Base-by-base conservation (phyloP, 1,140 invertebrate species). In the Sitodiplosis mosellana region DNA sequence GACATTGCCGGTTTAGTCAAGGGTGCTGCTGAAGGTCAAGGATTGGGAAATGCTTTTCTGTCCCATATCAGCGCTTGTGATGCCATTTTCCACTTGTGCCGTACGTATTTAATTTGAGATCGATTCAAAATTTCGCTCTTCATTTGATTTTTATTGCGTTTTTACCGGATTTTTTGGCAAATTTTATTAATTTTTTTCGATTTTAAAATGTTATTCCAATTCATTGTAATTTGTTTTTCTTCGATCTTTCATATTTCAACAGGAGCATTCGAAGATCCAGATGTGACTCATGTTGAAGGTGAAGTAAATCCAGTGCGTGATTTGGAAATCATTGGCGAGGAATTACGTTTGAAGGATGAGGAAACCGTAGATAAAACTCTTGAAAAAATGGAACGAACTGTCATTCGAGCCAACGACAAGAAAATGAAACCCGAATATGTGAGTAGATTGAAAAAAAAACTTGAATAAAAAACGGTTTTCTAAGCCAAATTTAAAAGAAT, bases 1-100 rank as follows among this genome's bases (percentile, higher is more conserved):
- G 96, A 99, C 61, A 99, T 99, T 59, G 96, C 96, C 44, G 96
- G 96, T 7, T 69, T 99, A 46, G 95, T 99, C 4, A 94, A 96
- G 61, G 96, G 95, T 36, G 95, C 95, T 3, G 83, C 90, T 15
- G 92, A 98, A 66, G 96, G 95, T 1, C 90, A 99, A 69, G 96
- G 96, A 2, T 69, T 99, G 15, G 96, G 96, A 58, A 99, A 99
- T 68, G 92, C 89, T 51, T 99, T 99, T 66, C 75, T 99, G 4
- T 96, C 94, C 2, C 91, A 99, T 67, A 98, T 99, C 57, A 90
- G 83, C 64, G 94, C 93, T 7, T 99, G 96, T 65, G 96, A 99
- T 68, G 91, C 91, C n/a, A 83, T 99, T 54, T 99, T 99, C 63
- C 93, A 99, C 68, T 73, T 99, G 48, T 88, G 88, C 59, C 79